Evolutionary conservation across 1,140 invertebrate species (phyloP).

Genomic region (Phocides pigmalion): DNA sequence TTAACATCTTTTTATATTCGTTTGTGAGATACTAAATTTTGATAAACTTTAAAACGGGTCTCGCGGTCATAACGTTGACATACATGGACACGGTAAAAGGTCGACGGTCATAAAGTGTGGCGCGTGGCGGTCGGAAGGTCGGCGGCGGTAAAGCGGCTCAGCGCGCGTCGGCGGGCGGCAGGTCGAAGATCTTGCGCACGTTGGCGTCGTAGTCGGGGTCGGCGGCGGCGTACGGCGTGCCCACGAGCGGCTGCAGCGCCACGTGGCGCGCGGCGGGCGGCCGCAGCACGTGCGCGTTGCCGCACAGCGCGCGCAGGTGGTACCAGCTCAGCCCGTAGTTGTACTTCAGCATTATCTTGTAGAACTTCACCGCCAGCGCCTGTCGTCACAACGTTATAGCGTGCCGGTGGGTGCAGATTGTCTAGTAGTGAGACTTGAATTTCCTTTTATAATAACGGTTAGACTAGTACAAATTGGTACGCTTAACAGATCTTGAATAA

Average conservation of each 20-base stretch:
- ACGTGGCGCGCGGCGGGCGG: slow-evolving; percentile 41
- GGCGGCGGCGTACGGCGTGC: slow-evolving; percentile 49
- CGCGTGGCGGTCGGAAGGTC: slow-evolving; percentile 8
- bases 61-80: no score
- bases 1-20: no score
- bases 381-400: slow-evolving; percentile 37
- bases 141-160: no score
- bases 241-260: slow-evolving; percentile 41
- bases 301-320: slow-evolving; percentile 57
- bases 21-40: no score
- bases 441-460: no score
- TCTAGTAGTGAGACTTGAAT: no score
- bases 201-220: slow-evolving; percentile 52
- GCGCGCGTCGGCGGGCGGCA: background rate
- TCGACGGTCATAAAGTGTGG: background rate
- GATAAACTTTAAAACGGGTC: no score
- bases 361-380: slow-evolving; percentile 65
- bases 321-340: slow-evolving; percentile 66
- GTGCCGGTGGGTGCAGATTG: no score
- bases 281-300: slow-evolving; percentile 40
- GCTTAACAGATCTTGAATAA: no score
- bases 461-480: no score
- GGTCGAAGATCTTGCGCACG: slow-evolving; percentile 58
- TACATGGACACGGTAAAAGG: no score
- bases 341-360: slow-evolving; percentile 57